phyloP scores from a whole-genome alignment of 2,113 vertebrate species.

The Tragelaphus strepsiceros region DNA sequence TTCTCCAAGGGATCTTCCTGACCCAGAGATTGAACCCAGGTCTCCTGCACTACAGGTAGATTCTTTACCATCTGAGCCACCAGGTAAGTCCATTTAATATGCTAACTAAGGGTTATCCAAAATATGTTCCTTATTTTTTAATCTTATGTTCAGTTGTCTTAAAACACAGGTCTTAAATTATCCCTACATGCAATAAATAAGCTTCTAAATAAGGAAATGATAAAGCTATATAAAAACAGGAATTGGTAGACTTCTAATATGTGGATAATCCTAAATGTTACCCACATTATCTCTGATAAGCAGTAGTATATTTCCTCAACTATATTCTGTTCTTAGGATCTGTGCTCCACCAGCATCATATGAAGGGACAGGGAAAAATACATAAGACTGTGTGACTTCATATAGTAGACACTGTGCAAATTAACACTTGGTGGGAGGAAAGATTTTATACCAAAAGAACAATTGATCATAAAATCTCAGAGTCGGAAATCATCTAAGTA shows the following conservation, averaged over 20 bases:
- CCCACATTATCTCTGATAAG: background rate
- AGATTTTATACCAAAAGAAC: background rate
- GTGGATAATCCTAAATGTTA: background rate
- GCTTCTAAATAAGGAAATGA: background rate
- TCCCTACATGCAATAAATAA: background rate
- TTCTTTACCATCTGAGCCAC: background rate
- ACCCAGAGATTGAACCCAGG: background rate
- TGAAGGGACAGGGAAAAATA: background rate
- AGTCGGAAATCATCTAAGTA: background rate
- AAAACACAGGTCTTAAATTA: conserved; percentile 1
- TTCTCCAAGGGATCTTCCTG: background rate
- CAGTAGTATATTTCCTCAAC: background rate
- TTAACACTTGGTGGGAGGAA: background rate
- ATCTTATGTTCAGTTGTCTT: background rate
- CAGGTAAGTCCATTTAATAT: background rate
- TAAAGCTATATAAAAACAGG: background rate
- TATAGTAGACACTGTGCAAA: background rate
- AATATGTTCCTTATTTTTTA: background rate
- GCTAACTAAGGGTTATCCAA: background rate
- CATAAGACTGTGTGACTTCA: background rate
- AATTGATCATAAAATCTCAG: background rate
- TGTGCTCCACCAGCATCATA: background rate
- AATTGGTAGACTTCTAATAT: background rate
- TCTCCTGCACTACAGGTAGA: background rate
- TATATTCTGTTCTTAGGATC: background rate